Evolutionary conservation across 2,888 invertebrate species (phyloP).

Genomic region (Cantharis rustica): DNA sequence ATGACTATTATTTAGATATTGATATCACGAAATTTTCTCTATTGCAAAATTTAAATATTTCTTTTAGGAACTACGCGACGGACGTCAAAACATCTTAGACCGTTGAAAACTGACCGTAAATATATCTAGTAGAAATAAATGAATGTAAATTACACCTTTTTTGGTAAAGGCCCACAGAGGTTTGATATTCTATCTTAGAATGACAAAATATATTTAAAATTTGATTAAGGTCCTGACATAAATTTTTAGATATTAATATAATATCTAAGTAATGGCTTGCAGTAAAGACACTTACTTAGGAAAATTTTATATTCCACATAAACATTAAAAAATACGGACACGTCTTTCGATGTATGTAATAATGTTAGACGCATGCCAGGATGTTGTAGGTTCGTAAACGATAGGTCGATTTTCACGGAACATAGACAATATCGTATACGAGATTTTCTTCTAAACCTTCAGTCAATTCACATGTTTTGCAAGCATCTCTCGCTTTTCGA

Average conservation of each 20-base stretch:
- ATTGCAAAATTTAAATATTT: no score
- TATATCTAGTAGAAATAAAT: background rate
- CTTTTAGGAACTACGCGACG: background rate
- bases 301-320: slow-evolving; percentile 1
- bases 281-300: slow-evolving; percentile 7
- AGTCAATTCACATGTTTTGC: slow-evolving; percentile 40
- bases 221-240: background rate
- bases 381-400: slow-evolving; percentile 39
- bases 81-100: background rate
- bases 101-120: background rate
- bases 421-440: slow-evolving; percentile 36
- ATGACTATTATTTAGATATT: no score
- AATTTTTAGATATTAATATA: background rate
- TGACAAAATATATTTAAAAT: background rate
- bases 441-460: slow-evolving; percentile 39
- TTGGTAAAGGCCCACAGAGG: background rate
- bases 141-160: background rate
- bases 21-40: no score
- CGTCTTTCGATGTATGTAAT: background rate
- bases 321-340: slow-evolving; percentile 15
- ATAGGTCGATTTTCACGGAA: slow-evolving; percentile 41
- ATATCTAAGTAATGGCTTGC: slow-evolving; percentile 6
- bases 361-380: slow-evolving; percentile 32
- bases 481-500: slow-evolving; percentile 33
- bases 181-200: background rate